Conservation (phyloP, 2,113 vertebrate species). For the Natator depressus region DNA sequence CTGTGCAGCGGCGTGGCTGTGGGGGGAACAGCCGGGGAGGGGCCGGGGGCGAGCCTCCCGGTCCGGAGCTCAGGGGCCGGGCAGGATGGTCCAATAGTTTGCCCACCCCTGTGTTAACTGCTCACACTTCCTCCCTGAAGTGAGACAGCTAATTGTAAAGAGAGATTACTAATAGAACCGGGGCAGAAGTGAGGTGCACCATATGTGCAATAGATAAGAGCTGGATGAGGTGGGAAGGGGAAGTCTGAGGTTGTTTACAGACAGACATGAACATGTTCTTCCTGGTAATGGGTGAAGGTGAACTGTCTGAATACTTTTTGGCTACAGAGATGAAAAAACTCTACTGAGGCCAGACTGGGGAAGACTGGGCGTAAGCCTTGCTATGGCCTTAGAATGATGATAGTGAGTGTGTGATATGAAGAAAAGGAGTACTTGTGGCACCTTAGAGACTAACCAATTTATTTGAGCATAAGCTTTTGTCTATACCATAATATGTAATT, state of each 20-base stretch:
- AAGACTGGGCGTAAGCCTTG: not conserved
- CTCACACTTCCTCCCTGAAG: not conserved
- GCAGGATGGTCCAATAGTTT: too few species aligned
- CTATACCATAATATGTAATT: not conserved
- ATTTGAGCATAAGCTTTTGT: too few species aligned
- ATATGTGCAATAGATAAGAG: not conserved
- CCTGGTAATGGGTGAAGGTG: not conserved
- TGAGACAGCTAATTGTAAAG: not conserved
- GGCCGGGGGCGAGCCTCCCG: too few species aligned
- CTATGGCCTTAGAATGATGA: not conserved
- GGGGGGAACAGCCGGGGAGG: too few species aligned
- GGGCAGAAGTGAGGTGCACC: not conserved
- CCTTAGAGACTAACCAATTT: too few species aligned
- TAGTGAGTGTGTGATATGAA: not conserved
- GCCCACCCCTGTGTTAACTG: not conserved
- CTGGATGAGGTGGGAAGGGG: not conserved
- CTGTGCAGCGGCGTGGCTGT: too few species aligned
- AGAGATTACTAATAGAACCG: not conserved
- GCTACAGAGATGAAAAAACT: not conserved
- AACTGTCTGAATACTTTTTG: not conserved
- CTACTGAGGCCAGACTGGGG: not conserved
- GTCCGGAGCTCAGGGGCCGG: too few species aligned
- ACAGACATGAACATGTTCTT: not conserved
- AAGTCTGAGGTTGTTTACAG: conserved; percentile 10
- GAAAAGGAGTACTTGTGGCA: too few species aligned